Evolutionary conservation across 2,113 vertebrate species (phyloP).

Genomic region (Sylvicapra grimmia): DNA sequence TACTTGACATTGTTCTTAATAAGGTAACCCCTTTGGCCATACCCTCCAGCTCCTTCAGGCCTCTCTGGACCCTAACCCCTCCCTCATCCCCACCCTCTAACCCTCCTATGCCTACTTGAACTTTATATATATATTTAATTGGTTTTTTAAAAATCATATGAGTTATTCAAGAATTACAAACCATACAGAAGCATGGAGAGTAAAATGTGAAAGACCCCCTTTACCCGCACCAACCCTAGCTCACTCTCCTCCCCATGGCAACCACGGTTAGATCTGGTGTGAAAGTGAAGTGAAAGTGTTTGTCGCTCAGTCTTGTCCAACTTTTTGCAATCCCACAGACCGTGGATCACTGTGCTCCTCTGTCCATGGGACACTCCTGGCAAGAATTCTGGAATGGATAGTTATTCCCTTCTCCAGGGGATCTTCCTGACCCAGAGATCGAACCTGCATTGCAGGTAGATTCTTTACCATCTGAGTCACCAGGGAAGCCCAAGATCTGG

Average conservation of each 20-base stretch:
- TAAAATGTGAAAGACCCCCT: background rate
- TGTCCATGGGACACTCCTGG: background rate
- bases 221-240: accelerated
- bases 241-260: background rate
- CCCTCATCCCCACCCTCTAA: background rate
- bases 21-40: background rate
- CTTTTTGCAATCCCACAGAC: background rate
- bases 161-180: background rate
- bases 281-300: background rate
- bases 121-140: background rate
- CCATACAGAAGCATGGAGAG: background rate
- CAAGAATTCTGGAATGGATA: background rate
- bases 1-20: background rate
- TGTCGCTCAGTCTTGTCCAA: background rate
- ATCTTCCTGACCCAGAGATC: background rate
- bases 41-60: accelerated
- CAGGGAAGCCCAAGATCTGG: background rate
- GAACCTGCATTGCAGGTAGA: background rate
- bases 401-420: background rate
- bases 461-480: background rate
- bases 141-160: background rate
- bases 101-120: background rate
- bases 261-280: no score
- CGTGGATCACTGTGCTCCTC: background rate
- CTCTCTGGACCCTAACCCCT: background rate